These are phyloP conservation scores for Hystrix brachyura DNA, from an alignment of 2,113 vertebrate genomes.

Conservation along the genomic window DNA sequence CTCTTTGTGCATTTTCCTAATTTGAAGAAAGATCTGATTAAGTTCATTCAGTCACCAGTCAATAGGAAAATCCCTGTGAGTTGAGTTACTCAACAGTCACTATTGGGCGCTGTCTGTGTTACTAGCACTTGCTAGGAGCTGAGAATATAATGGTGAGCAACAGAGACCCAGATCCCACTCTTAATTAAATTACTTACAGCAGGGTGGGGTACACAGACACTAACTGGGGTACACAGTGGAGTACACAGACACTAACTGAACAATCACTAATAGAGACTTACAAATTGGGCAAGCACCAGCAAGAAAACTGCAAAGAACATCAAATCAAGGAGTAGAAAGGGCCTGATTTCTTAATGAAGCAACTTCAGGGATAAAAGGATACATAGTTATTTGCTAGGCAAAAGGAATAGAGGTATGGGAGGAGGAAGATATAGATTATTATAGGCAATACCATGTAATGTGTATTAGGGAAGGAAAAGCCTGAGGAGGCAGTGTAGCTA, in stretches of 20 bases:
- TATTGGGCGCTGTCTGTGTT: background rate
- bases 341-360: background rate
- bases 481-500: background rate
- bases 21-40: background rate
- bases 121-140: background rate
- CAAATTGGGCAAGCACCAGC: too few species aligned
- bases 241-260: background rate
- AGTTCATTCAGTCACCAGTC: background rate
- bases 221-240: background rate
- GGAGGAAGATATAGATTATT: background rate
- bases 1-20: background rate
- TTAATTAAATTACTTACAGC: background rate
- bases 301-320: background rate
- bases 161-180: background rate
- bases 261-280: background rate
- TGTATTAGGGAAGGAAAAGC: background rate
- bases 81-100: background rate
- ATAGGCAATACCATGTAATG: background rate
- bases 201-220: too few species aligned
- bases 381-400: background rate
- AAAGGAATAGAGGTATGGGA: background rate
- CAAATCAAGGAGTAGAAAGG: background rate
- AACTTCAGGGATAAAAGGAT: background rate
- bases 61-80: background rate
- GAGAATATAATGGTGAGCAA: background rate